A percentile compares a stretch with the other conserved stretches of the same genome.
phyloP scores from a whole-genome alignment of 2,888 invertebrate species.

The Cryptocephalus primarius region DNA sequence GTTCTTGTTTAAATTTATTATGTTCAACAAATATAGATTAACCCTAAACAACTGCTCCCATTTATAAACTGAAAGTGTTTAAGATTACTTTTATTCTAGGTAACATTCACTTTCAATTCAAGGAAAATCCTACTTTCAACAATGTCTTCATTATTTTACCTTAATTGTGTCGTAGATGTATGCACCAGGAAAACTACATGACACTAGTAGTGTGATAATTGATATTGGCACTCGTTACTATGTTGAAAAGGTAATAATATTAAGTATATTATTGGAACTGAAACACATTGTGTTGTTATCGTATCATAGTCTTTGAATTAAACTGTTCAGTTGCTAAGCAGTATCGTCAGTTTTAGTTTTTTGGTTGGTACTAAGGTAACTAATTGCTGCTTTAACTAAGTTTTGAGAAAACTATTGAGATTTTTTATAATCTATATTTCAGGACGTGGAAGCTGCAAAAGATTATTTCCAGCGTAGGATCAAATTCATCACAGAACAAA shows the following conservation, averaged over 20 bases:
- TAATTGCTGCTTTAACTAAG: background rate
- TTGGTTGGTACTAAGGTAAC: background rate
- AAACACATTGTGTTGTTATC: too few relatives aligned
- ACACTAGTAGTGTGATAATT: constrained; percentile 79
- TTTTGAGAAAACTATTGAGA: background rate
- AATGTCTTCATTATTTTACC: too few relatives aligned
- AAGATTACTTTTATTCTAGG: too few relatives aligned
- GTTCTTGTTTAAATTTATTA: too few relatives aligned
- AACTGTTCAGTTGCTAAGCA: background rate
- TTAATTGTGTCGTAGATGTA: constrained; percentile 57
- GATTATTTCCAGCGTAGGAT: constrained; percentile 90
- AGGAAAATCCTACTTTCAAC: too few relatives aligned
- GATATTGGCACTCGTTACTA: constrained; percentile 97
- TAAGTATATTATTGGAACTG: background rate
- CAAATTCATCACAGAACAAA: constrained; percentile 84
- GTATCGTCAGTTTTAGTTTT: background rate
- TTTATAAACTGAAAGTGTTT: too few relatives aligned
- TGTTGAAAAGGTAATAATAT: constrained; percentile 67
- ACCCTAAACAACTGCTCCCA: too few relatives aligned
- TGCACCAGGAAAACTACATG: constrained; percentile 79
- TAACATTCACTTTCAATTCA: too few relatives aligned
- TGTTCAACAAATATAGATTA: too few relatives aligned
- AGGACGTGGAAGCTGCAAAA: constrained; percentile 71
- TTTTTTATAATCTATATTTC: constrained; percentile 10
- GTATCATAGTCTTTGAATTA: background rate